phyloP scores from a whole-genome alignment of 1,140 invertebrate genomes.

The Rhopalosiphum maidis region DNA sequence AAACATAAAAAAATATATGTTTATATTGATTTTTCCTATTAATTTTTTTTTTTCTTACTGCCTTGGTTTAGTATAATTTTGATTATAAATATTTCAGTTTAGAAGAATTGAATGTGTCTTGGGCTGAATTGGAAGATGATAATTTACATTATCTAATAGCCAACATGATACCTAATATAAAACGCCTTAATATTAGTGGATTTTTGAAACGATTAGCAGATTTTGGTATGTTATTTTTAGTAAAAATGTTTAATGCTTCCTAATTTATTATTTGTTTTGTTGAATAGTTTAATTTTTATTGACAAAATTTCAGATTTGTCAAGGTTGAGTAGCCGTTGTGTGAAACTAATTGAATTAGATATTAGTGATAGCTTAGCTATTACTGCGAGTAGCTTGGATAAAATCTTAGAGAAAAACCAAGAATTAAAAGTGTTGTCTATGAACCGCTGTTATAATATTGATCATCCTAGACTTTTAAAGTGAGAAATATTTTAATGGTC shows the following conservation, averaged over 20 bases:
- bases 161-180: constrained; percentile 70
- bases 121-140: constrained; percentile 74
- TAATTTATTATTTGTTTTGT: background rate
- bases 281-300: background rate
- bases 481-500: constrained; percentile 63
- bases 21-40: too few relatives aligned
- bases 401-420: constrained; percentile 69
- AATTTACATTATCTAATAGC: constrained; percentile 71
- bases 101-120: constrained; percentile 79
- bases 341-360: constrained; percentile 80
- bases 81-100: constrained; percentile 68
- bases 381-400: constrained; percentile 68
- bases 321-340: constrained; percentile 71
- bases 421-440: constrained; percentile 82
- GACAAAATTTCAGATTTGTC: constrained; percentile 69
- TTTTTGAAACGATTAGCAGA: constrained; percentile 77
- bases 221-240: constrained; percentile 68
- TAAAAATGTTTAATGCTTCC: background rate
- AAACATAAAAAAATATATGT: too few relatives aligned
- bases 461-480: constrained; percentile 68
- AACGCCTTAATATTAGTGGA: constrained; percentile 81
- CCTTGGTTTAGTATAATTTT: background rate
- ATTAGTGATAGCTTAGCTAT: constrained; percentile 83
- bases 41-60: background rate
- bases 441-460: constrained; percentile 82